phyloP scores from a whole-genome alignment of 1,140 invertebrate species.

The Drosophila kikkawai region DNA sequence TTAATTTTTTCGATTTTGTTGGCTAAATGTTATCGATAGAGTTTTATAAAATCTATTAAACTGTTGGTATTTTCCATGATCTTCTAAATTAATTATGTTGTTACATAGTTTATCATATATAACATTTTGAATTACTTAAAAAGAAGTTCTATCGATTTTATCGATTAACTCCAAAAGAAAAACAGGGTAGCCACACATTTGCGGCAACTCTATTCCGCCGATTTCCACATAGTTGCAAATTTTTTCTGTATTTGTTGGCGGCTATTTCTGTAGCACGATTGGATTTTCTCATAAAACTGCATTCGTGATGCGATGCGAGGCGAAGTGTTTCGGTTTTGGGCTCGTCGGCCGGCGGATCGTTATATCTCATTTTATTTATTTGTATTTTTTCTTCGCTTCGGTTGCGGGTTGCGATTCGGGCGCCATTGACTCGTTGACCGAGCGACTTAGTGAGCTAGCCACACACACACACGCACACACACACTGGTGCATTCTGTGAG shows the following conservation, averaged over 20 bases:
- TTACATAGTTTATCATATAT: too few relatives aligned
- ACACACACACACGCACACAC: slow-evolving; percentile 23
- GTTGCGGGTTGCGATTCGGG: slow-evolving; percentile 28
- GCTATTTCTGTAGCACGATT: slow-evolving; percentile 27
- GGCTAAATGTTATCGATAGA: background rate
- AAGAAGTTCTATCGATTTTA: background rate
- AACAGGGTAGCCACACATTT: slow-evolving; percentile 5
- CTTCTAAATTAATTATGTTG: background rate
- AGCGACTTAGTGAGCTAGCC: slow-evolving; percentile 71
- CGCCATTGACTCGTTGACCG: slow-evolving; percentile 84
- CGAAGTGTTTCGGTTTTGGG: slow-evolving; percentile 39
- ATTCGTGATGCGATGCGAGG: slow-evolving; percentile 44
- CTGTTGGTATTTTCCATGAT: background rate
- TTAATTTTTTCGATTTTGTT: background rate
- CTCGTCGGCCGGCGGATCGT: slow-evolving; percentile 26
- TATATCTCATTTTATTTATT: slow-evolving; percentile 28
- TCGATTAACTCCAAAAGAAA: background rate
- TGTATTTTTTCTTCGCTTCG: slow-evolving; percentile 47
- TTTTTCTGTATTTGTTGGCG: slow-evolving; percentile 34
- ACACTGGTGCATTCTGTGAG: slow-evolving; percentile 61
- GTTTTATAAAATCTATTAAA: background rate
- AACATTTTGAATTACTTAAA: background rate
- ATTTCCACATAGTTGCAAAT: slow-evolving; percentile 17
- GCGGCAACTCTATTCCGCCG: background rate
- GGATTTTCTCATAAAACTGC: slow-evolving; percentile 52